A percentile compares a stretch with the other conserved stretches of the same genome.
Conservation (phyloP, 1,140 invertebrate genomes). For the Onthophagus taurus region DNA sequence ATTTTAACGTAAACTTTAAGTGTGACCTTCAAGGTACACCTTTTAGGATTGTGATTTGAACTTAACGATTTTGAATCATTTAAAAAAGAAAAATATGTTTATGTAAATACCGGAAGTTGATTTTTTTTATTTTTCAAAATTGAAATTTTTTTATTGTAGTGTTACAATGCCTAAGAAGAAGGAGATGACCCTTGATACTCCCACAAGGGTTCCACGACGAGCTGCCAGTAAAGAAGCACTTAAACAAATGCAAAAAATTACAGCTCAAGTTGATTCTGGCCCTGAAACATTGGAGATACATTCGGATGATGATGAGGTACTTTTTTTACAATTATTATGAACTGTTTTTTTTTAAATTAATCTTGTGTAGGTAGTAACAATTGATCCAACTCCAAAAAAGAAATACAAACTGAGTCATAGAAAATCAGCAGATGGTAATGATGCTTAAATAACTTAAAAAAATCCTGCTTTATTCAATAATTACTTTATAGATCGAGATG, state of each 20-base stretch:
- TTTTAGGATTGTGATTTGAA: not conserved
- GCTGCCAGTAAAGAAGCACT: conserved; percentile 34
- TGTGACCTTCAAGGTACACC: no score
- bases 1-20: not conserved
- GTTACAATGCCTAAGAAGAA: conserved; percentile 18
- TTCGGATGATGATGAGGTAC: conserved; percentile 29
- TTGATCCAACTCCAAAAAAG: conserved; percentile 26
- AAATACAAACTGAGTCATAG: conserved; percentile 31
- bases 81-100: not conserved
- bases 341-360: conserved; percentile 1
- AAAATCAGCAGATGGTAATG: conserved; percentile 33
- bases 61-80: not conserved
- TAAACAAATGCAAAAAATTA: conserved; percentile 29
- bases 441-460: conserved; percentile 12
- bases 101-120: not conserved
- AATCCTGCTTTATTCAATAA: not conserved
- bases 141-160: not conserved
- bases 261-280: conserved; percentile 14
- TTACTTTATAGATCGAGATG: conserved; percentile 26
- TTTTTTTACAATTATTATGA: not conserved
- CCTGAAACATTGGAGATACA: conserved; percentile 25
- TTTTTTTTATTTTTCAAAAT: not conserved
- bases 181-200: conserved; percentile 11
- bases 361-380: conserved; percentile 8
- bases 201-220: conserved; percentile 25